A percentile compares a stretch with the other conserved stretches of the same genome.
Evolutionary conservation across 2,888 invertebrate species (phyloP).

Genomic region (Myopa tessellatipennis): DNA sequence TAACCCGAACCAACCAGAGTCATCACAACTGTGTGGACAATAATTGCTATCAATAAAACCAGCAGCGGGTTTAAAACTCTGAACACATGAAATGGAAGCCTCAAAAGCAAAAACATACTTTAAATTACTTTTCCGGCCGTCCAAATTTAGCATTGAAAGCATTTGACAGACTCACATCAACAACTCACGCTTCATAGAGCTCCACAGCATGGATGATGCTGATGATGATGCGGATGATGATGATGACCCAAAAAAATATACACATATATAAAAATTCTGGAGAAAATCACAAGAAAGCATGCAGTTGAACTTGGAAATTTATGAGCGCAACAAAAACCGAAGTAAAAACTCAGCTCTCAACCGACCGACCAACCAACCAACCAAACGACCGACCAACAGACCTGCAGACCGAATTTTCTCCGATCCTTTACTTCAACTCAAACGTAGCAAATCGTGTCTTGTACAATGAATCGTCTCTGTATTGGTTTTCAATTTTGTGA

Average conservation of each 20-base stretch:
- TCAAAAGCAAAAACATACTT: slow-evolving; percentile 22
- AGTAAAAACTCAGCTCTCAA: slow-evolving; percentile 3
- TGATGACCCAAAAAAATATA: slow-evolving; percentile 22
- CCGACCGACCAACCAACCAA: not conserved
- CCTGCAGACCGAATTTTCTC: slow-evolving; percentile 16
- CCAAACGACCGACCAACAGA: not conserved
- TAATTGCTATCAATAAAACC: slow-evolving; percentile 65
- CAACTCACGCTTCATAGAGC: not conserved
- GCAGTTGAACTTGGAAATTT: slow-evolving; percentile 31
- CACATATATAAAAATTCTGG: not conserved
- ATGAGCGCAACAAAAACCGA: slow-evolving; percentile 9
- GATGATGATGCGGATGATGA: slow-evolving; percentile 7
- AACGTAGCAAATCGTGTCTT: slow-evolving; percentile 61
- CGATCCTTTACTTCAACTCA: not conserved
- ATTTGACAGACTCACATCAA: slow-evolving; percentile 16
- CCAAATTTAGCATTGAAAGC: slow-evolving; percentile 10
- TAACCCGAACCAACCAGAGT: slow-evolving; percentile 20
- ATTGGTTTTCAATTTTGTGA: slow-evolving; percentile 33
- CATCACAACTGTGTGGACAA: slow-evolving; percentile 56
- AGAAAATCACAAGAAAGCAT: not conserved
- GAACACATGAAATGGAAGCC: slow-evolving; percentile 13
- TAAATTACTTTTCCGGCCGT: slow-evolving; percentile 37
- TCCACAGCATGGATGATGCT: slow-evolving; percentile 9
- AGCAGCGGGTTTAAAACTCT: slow-evolving; percentile 8
- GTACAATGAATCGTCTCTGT: slow-evolving; percentile 53